Percentiles rank a stretch among this genome's conserved stretches.
Conservation (phyloP, 2,888 invertebrate genomes). For the Gryllus longicercus region DNA sequence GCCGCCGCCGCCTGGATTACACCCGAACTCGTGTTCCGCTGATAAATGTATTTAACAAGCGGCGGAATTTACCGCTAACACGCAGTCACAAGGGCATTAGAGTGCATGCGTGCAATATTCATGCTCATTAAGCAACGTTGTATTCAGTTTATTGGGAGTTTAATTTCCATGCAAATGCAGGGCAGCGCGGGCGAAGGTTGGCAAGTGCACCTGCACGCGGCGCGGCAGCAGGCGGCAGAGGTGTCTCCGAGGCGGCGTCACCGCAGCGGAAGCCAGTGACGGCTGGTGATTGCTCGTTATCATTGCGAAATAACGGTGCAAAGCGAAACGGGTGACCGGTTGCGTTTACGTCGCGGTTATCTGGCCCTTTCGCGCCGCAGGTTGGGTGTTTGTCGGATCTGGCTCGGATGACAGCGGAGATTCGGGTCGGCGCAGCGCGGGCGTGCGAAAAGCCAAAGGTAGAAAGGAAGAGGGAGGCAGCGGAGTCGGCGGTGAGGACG, state of each 20-base stretch:
- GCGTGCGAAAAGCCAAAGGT: no score
- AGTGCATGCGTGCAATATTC: background rate
- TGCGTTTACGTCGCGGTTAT: no score
- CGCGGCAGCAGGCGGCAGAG: no score
- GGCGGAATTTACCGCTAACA: background rate
- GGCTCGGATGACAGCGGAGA: no score
- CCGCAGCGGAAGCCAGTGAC: background rate
- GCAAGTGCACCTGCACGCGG: no score
- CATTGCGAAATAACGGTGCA: background rate
- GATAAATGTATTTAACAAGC: slow-evolving; percentile 7
- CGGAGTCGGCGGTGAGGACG: no score
- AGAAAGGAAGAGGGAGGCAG: no score
- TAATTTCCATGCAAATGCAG: background rate
- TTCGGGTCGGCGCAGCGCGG: no score
- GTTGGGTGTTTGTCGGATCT: no score
- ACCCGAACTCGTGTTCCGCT: background rate
- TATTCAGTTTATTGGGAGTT: slow-evolving; percentile 17
- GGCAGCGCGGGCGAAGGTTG: background rate
- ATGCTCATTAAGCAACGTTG: slow-evolving; percentile 17
- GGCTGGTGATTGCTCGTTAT: background rate
- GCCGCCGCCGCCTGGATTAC: background rate
- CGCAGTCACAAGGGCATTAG: slow-evolving; percentile 8
- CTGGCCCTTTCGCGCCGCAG: no score
- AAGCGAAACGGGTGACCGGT: background rate
- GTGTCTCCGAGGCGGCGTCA: no score